Percentiles rank a stretch among this genome's conserved stretches.
Conservation (phyloP, 2,888 invertebrate species). For the Oligia latruncula region DNA sequence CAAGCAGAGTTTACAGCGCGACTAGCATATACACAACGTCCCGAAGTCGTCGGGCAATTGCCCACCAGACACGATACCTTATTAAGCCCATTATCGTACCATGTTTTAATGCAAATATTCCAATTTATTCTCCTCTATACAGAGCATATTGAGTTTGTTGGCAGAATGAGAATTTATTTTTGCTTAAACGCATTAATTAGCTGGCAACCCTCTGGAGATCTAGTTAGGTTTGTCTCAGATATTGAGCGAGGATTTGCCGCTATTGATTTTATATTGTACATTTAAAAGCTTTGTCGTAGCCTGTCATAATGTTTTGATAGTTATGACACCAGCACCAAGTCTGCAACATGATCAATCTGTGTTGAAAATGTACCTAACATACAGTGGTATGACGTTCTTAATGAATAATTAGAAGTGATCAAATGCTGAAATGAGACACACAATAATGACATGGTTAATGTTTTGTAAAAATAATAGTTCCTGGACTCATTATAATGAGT, state of each 20-base stretch:
- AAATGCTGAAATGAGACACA: not conserved
- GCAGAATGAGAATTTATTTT: not conserved
- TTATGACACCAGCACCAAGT: not conserved
- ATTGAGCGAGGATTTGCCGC: slow-evolving; percentile 25
- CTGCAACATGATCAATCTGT: not conserved
- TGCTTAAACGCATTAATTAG: slow-evolving; percentile 27
- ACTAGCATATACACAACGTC: not conserved
- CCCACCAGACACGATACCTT: not conserved
- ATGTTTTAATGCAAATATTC: slow-evolving; percentile 1
- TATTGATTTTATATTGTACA: slow-evolving; percentile 35
- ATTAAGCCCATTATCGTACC: not conserved
- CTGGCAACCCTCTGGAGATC: slow-evolving; percentile 75
- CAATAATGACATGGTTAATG: not conserved
- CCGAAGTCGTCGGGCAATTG: not conserved
- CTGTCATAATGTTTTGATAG: not conserved
- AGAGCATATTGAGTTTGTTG: slow-evolving; percentile 10
- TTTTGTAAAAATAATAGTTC: not conserved
- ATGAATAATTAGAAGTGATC: not conserved
- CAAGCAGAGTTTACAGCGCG: not conserved
- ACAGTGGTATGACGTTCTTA: not conserved
- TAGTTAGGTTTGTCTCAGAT: slow-evolving; percentile 74
- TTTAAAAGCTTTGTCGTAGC: slow-evolving; percentile 35
- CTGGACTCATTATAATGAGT: not conserved
- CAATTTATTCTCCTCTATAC: not conserved
- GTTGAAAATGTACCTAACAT: not conserved